These are phyloP conservation scores for Scylla paramamosain DNA, from an alignment of 1,140 invertebrate species.

Conservation along the genomic window DNA sequence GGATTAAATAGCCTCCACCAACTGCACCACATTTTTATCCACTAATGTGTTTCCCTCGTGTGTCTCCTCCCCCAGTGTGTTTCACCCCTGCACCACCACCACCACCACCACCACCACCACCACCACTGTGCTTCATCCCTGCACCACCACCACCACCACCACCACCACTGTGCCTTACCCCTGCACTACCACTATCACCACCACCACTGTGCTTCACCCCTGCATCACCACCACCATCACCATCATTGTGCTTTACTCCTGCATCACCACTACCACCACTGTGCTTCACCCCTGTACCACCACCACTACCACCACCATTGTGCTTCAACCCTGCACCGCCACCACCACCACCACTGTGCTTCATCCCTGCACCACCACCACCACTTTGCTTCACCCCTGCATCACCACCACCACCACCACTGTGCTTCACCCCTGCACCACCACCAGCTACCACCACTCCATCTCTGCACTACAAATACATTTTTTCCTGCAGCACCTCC, in stretches of 20 bases:
- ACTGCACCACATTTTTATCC: not conserved
- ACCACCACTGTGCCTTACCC: too few relatives aligned
- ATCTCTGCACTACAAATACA: too few relatives aligned
- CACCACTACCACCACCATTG: constrained; percentile 9
- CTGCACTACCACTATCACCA: not conserved
- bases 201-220: not conserved
- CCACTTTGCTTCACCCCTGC: not conserved
- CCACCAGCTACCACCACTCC: not conserved
- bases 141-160: not conserved
- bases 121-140: not conserved
- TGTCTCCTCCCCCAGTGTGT: not conserved
- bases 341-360: not conserved
- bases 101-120: constrained; percentile 23
- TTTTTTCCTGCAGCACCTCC: too few relatives aligned
- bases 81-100: not conserved
- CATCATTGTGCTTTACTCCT: too few relatives aligned
- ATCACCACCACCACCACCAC: constrained; percentile 8
- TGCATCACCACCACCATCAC: not conserved
- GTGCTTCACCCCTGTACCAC: not conserved
- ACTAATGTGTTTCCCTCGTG: not conserved
- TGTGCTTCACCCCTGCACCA: not conserved
- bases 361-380: not conserved
- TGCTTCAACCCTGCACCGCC: not conserved
- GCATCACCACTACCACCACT: not conserved
- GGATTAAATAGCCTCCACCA: too few relatives aligned